phyloP scores from a whole-genome alignment of 2,113 vertebrate genomes.

The Pavo muticus region DNA sequence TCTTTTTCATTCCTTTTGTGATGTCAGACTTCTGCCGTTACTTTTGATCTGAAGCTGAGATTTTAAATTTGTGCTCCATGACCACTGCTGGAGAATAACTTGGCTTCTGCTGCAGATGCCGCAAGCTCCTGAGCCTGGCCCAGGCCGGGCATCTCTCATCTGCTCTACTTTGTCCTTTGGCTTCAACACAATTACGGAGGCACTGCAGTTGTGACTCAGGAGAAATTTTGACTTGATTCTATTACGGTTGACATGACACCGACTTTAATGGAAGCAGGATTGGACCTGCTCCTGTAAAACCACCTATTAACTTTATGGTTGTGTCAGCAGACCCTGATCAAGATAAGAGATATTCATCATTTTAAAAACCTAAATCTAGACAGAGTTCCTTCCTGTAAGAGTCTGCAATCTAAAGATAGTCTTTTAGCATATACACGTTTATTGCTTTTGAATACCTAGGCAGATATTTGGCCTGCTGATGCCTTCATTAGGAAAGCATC shows the following conservation, averaged over 20 bases:
- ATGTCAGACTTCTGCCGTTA: background rate
- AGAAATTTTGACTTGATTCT: slow-evolving; percentile 28
- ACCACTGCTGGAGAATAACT: background rate
- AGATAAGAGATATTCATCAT: slow-evolving; percentile 26
- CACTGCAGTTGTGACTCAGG: background rate
- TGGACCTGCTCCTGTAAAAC: slow-evolving; percentile 15
- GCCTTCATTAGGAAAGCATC: background rate
- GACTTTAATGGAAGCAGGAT: slow-evolving; percentile 17
- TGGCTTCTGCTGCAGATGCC: background rate
- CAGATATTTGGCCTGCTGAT: background rate
- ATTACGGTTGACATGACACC: background rate
- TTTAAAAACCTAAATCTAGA: slow-evolving; percentile 18
- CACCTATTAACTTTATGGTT: slow-evolving; percentile 42
- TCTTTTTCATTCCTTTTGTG: background rate
- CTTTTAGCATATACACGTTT: background rate
- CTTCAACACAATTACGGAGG: background rate
- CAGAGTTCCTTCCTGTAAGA: background rate
- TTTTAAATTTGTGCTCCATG: background rate
- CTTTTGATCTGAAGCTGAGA: slow-evolving; percentile 16
- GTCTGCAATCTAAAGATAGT: background rate
- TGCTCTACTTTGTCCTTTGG: background rate
- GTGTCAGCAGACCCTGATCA: slow-evolving; percentile 22
- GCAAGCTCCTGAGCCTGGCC: slow-evolving; percentile 6
- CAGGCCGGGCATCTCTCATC: background rate
- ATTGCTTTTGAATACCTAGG: background rate